A percentile compares a stretch with the other conserved stretches of the same genome.
Conservation (phyloP, 2,888 invertebrate genomes). For the Nesidiocoris tenuis region DNA sequence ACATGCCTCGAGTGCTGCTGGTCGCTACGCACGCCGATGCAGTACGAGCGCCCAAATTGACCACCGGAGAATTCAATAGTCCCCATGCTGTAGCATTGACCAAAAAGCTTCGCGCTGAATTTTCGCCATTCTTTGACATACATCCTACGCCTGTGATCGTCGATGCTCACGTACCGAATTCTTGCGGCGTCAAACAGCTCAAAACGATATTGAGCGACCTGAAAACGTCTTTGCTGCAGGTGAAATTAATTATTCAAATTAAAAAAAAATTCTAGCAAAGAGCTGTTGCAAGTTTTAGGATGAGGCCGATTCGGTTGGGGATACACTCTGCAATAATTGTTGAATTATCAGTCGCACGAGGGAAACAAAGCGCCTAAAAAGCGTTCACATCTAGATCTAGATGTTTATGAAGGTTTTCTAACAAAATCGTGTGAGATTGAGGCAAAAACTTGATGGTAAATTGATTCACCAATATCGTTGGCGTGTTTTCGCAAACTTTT, state of each 20-base stretch:
- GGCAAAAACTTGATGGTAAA: too few species aligned
- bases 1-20: conserved; percentile 60
- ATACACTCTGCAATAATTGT: too few species aligned
- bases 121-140: conserved; percentile 57
- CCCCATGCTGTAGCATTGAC: conserved; percentile 54
- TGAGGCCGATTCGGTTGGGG: too few species aligned
- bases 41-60: conserved; percentile 58
- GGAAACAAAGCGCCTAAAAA: too few species aligned
- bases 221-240: conserved; percentile 60
- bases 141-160: conserved; percentile 61
- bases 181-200: conserved; percentile 63
- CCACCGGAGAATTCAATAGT: conserved; percentile 62
- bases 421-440: too few species aligned
- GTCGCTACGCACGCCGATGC: conserved; percentile 66
- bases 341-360: too few species aligned
- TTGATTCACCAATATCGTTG: too few species aligned
- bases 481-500: too few species aligned
- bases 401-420: too few species aligned
- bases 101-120: conserved; percentile 41
- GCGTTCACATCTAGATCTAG: too few species aligned
- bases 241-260: conserved; percentile 51
- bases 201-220: conserved; percentile 60
- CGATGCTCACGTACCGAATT: conserved; percentile 64
- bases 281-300: not conserved
- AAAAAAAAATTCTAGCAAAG: not conserved